Percentiles rank a stretch among this genome's conserved stretches.
phyloP scores from a whole-genome alignment of 2,888 invertebrate species.

The Caenorhabditis sinica region DNA sequence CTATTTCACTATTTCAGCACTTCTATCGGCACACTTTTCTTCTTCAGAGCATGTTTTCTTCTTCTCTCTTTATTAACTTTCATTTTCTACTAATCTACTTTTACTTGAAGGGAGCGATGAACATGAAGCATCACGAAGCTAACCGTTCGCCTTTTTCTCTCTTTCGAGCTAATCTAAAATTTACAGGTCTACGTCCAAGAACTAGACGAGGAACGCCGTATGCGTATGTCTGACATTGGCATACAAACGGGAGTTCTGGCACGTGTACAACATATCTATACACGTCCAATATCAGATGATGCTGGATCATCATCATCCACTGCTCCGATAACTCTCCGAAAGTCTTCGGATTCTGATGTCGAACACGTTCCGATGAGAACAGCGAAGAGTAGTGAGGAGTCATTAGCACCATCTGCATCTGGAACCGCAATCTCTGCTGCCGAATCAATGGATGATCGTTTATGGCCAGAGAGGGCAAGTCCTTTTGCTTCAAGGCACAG shows the following conservation, averaged over 20 bases:
- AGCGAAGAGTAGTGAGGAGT: slow-evolving; percentile 53
- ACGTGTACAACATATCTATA: slow-evolving; percentile 77
- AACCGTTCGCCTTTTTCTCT: not conserved
- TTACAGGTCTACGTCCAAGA: slow-evolving; percentile 74
- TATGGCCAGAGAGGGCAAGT: slow-evolving; percentile 52
- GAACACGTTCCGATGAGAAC: slow-evolving; percentile 42
- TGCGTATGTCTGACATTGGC: slow-evolving; percentile 77
- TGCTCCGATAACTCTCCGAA: slow-evolving; percentile 63
- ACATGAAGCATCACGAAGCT: too few relatives aligned
- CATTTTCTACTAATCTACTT: slow-evolving; percentile 21
- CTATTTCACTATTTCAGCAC: slow-evolving; percentile 40
- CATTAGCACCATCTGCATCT: slow-evolving; percentile 28
- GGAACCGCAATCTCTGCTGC: slow-evolving; percentile 37
- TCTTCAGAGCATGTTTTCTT: slow-evolving; percentile 15
- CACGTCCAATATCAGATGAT: slow-evolving; percentile 61
- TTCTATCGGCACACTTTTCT: slow-evolving; percentile 22
- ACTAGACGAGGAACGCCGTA: slow-evolving; percentile 71
- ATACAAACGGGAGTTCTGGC: slow-evolving; percentile 78
- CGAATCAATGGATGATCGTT: slow-evolving; percentile 60
- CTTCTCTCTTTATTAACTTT: slow-evolving; percentile 14
- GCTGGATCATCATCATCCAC: slow-evolving; percentile 26
- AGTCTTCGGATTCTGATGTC: slow-evolving; percentile 54
- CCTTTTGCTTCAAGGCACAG: slow-evolving; percentile 54
- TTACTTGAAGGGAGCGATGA: not conserved
- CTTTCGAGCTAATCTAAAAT: not conserved